Conservation (phyloP, 2,113 vertebrate species). For the Callipepla californica region DNA sequence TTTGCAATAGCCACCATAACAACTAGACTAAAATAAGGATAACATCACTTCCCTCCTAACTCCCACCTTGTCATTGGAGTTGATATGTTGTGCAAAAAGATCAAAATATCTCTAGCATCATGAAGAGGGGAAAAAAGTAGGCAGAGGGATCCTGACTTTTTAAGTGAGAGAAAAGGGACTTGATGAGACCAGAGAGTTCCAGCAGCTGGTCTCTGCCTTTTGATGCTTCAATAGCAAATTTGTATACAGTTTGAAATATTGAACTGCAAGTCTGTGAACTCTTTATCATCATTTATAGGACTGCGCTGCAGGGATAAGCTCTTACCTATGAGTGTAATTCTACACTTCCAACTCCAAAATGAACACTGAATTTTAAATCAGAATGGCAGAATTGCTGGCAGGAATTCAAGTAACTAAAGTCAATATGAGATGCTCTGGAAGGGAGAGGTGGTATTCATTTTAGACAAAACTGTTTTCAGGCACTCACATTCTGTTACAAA, state of each 20-base stretch:
- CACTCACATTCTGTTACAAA: rapidly evolving
- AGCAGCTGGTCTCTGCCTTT: neutral
- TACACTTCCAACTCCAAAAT: neutral
- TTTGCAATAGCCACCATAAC: neutral
- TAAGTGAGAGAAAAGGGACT: neutral
- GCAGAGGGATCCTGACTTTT: neutral
- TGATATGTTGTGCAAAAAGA: neutral
- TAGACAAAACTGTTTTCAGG: neutral
- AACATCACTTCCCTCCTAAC: neutral
- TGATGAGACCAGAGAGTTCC: neutral
- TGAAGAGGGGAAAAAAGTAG: neutral
- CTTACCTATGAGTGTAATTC: neutral
- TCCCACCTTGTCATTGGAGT: neutral
- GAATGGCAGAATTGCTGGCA: neutral
- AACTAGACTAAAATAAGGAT: neutral
- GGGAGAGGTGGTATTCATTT: neutral
- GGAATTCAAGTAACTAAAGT: neutral
- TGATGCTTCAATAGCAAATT: constrained; percentile 22
- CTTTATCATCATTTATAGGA: neutral
- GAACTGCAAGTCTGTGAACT: constrained; percentile 31
- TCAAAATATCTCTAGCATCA: neutral
- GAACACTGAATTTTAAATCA: neutral
- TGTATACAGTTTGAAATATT: constrained; percentile 49
- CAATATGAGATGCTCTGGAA: neutral
- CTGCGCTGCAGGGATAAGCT: neutral